Evolutionary conservation across 2,113 vertebrate species (phyloP).

Genomic region (Sinocyclocheilus rhinocerous): DNA sequence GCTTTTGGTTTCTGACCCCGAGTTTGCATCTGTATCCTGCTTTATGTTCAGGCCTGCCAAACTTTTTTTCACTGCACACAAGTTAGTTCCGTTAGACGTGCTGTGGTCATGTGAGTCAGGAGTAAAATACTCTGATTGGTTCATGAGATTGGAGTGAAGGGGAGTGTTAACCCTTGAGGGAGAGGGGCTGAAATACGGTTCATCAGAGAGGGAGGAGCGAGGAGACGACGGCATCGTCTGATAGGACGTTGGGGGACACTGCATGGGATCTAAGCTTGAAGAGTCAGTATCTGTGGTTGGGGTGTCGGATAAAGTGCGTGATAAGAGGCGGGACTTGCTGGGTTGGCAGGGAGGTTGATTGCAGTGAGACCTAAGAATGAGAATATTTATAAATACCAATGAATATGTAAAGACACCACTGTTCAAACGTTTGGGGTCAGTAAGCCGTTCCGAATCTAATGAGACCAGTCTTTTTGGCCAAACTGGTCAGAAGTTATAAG

Average conservation of each 20-base stretch:
- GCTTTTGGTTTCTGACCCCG: background rate
- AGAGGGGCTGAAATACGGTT: slow-evolving; percentile 48
- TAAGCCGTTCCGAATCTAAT: background rate
- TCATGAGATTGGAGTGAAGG: slow-evolving; percentile 5
- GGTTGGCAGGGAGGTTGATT: slow-evolving; percentile 57
- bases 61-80: slow-evolving; percentile 40
- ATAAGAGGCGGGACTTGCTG: slow-evolving; percentile 61
- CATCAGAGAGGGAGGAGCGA: slow-evolving; percentile 56
- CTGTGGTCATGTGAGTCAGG: slow-evolving; percentile 28
- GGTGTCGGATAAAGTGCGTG: slow-evolving; percentile 73
- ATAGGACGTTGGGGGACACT: slow-evolving; percentile 15
- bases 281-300: slow-evolving; percentile 59
- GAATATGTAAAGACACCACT: background rate
- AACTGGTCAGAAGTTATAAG: too few relatives aligned
- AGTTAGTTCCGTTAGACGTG: slow-evolving; percentile 54
- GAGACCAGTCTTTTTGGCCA: too few relatives aligned
- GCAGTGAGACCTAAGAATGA: slow-evolving; percentile 65
- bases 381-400: background rate
- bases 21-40: background rate
- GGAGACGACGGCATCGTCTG: slow-evolving; percentile 52
- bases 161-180: slow-evolving; percentile 15
- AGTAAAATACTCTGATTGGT: slow-evolving; percentile 30
- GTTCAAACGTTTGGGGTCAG: background rate
- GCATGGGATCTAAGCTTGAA: slow-evolving; percentile 40
- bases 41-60: background rate